phyloP scores from a whole-genome alignment of 2,888 invertebrate genomes.

The Adineta ricciae region DNA sequence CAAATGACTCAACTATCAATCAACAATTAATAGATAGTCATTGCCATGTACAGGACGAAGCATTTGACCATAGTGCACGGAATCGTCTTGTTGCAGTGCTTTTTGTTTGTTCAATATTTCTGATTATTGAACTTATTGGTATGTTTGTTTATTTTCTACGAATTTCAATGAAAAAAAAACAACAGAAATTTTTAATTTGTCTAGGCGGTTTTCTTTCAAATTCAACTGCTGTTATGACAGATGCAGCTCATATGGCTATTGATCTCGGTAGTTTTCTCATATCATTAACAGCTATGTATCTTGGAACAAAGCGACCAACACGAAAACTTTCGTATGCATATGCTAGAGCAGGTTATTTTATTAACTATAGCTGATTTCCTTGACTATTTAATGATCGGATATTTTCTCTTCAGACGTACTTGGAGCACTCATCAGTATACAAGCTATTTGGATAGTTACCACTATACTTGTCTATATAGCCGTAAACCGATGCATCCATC shows the following conservation, averaged over 20 bases:
- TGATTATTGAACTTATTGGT: slow-evolving; percentile 78
- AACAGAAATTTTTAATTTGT: not conserved
- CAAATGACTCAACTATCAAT: too few species aligned
- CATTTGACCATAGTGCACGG: not conserved
- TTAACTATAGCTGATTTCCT: too few species aligned
- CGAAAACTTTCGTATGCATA: slow-evolving; percentile 79
- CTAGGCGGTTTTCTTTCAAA: slow-evolving; percentile 64
- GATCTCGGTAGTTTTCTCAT: slow-evolving; percentile 98
- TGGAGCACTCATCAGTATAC: slow-evolving; percentile 88
- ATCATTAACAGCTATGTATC: slow-evolving; percentile 83
- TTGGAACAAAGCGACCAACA: slow-evolving; percentile 71
- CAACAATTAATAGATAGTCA: too few species aligned
- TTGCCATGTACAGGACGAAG: not conserved
- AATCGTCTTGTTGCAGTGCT: slow-evolving; percentile 68
- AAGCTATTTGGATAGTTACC: slow-evolving; percentile 94
- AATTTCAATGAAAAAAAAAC: not conserved
- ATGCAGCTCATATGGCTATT: slow-evolving; percentile 90
- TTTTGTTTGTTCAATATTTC: slow-evolving; percentile 75
- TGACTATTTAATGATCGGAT: not conserved
- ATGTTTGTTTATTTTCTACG: not conserved
- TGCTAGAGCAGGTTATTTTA: slow-evolving; percentile 63
- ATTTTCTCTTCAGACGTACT: slow-evolving; percentile 60
- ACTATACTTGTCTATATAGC: slow-evolving; percentile 87
- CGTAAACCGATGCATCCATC: slow-evolving; percentile 68
- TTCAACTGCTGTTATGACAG: slow-evolving; percentile 77